Evolutionary conservation across 2,797 vertebrate species (phyloP).

Genomic region (Alca torda): DNA sequence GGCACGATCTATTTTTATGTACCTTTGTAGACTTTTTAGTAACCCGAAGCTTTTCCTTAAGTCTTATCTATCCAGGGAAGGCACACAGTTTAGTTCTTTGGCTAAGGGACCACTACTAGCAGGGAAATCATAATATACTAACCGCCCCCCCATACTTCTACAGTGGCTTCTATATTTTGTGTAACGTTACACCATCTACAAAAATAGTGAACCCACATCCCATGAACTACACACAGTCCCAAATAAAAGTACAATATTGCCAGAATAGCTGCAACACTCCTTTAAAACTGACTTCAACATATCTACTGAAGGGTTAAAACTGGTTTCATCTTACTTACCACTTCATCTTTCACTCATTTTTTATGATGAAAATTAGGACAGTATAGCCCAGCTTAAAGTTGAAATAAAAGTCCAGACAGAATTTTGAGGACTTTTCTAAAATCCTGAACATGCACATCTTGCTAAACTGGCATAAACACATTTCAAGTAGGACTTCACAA

Average conservation of each 20-base stretch:
- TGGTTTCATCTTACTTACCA: not conserved
- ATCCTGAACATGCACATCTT: not conserved
- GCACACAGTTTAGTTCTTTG: not conserved
- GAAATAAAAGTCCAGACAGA: not conserved
- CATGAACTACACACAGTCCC: accelerated
- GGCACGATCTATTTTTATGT: not conserved
- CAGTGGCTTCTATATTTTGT: not conserved
- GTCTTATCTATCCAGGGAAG: not conserved
- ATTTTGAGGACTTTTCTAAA: not conserved
- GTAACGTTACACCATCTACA: not conserved
- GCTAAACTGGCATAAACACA: not conserved
- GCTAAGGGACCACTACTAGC: not conserved
- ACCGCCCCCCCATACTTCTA: accelerated
- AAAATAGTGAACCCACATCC: not conserved
- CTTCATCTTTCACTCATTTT: not conserved
- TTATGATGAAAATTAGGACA: not conserved
- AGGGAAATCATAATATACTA: not conserved
- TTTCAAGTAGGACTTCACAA: not conserved
- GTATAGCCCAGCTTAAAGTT: not conserved
- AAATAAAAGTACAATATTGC: not conserved
- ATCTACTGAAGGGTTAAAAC: not conserved
- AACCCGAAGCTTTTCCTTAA: not conserved
- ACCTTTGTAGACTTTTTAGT: not conserved
- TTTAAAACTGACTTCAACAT: not conserved
- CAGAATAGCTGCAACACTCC: not conserved